phyloP scores from a whole-genome alignment of 2,113 vertebrate genomes.

The Albula glossodonta region DNA sequence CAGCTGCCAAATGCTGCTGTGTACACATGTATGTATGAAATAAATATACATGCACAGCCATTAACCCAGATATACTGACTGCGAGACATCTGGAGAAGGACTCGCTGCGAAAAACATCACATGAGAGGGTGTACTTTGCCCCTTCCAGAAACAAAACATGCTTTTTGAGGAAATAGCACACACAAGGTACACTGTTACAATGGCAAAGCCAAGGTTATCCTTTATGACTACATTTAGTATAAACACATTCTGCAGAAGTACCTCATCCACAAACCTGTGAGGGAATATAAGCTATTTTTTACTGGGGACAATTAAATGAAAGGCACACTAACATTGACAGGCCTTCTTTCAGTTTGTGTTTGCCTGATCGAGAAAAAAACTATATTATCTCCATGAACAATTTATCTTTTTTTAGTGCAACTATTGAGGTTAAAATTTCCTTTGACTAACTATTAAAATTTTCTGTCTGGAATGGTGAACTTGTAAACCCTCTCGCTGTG shows the following conservation, averaged over 20 bases:
- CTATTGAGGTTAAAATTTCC: too few species aligned
- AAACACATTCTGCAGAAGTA: neutral
- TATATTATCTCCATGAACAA: too few species aligned
- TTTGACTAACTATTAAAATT: too few species aligned
- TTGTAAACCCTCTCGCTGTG: too few species aligned
- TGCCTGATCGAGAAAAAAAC: too few species aligned
- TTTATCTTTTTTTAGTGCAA: too few species aligned
- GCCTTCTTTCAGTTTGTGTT: too few species aligned
- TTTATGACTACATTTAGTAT: neutral
- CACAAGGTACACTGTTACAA: neutral
- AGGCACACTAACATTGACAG: too few species aligned
- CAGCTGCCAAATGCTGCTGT: conserved; percentile 4
- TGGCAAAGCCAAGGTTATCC: neutral
- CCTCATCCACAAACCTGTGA: neutral
- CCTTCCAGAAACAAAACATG: neutral
- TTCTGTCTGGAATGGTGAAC: too few species aligned
- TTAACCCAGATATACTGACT: conserved; percentile 16
- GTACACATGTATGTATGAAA: conserved; percentile 10
- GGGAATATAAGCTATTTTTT: too few species aligned
- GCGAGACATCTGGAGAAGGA: conserved; percentile 11
- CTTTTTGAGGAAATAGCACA: neutral
- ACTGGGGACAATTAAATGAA: too few species aligned
- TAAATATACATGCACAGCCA: conserved; percentile 22
- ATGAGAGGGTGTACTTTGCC: conserved; percentile 15
- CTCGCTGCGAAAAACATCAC: conserved; percentile 17